Conservation (phyloP, 2,888 invertebrate species). For the Andrena hattorfiana region DNA sequence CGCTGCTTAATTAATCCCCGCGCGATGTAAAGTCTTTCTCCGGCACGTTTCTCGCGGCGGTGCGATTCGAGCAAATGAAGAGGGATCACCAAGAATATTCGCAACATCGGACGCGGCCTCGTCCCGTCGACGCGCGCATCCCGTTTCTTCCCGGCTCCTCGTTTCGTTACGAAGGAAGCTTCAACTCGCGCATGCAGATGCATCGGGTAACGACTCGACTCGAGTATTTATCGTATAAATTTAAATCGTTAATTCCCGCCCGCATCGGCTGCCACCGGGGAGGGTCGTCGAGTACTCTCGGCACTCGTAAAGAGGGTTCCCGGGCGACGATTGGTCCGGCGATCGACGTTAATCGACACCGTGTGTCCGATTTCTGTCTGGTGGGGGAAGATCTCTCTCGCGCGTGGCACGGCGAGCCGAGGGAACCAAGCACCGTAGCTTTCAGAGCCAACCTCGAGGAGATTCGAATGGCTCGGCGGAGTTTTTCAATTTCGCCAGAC, state of each 20-base stretch:
- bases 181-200: conserved; percentile 39
- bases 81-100: no score
- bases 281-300: conserved; percentile 17
- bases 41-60: neutral
- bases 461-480: neutral
- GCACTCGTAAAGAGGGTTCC: conserved; percentile 46
- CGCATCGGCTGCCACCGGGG: neutral
- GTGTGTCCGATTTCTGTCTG: neutral
- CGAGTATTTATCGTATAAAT: conserved; percentile 70
- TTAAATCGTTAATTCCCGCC: conserved; percentile 62
- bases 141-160: neutral
- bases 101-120: no score
- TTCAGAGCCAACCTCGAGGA: neutral
- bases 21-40: conserved; percentile 7
- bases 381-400: neutral
- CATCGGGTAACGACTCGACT: conserved; percentile 22
- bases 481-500: conserved; percentile 25
- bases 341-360: conserved; percentile 32
- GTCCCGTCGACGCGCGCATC: no score
- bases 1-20: neutral
- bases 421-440: no score
- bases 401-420: no score
- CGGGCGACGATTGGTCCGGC: conserved; percentile 45
- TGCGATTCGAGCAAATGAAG: no score
- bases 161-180: neutral